These are phyloP conservation scores for Cololabis saira DNA, from an alignment of 2,113 vertebrate genomes.

Conservation along the genomic window DNA sequence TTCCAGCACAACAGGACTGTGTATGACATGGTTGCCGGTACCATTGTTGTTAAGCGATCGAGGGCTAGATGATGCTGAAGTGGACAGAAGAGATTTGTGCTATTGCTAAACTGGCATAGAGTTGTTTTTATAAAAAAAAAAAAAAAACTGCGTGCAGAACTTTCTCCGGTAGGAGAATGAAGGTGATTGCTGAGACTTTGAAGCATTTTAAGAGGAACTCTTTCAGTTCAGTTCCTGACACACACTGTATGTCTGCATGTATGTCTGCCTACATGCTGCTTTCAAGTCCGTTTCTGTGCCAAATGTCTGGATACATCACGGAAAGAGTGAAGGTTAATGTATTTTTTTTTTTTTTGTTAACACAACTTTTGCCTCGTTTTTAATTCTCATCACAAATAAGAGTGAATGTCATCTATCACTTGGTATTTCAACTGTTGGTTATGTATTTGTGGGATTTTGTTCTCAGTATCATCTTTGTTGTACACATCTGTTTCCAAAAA, in stretches of 20 bases:
- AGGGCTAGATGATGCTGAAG: constrained; percentile 86
- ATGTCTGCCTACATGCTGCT: constrained; percentile 47
- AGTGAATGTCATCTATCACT: constrained; percentile 17
- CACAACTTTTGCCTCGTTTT: constrained; percentile 50
- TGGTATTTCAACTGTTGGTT: constrained; percentile 39
- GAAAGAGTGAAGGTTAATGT: constrained; percentile 3
- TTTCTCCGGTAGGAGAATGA: constrained; percentile 15
- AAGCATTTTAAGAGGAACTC: constrained; percentile 2
- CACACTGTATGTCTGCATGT: constrained; percentile 55
- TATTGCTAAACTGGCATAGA: constrained; percentile 20
- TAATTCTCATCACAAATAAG: constrained; percentile 20
- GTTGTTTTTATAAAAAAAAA: constrained; percentile 9
- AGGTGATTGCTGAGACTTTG: constrained; percentile 4
- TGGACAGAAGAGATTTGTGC: constrained; percentile 1
- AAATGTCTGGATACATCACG: constrained; percentile 32
- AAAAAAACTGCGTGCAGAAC: not conserved
- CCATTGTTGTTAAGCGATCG: constrained; percentile 95
- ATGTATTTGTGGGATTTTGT: constrained; percentile 29
- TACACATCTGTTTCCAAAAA: constrained; percentile 8
- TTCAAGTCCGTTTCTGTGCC: constrained; percentile 42
- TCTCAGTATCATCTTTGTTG: constrained; percentile 42
- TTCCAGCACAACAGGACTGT: constrained; percentile 99
- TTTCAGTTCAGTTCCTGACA: constrained; percentile 35
- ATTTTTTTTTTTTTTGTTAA: constrained; percentile 24
- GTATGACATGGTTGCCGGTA: constrained; percentile 98